phyloP scores from a whole-genome alignment of 2,113 vertebrate species.

The Holacanthus passer region DNA sequence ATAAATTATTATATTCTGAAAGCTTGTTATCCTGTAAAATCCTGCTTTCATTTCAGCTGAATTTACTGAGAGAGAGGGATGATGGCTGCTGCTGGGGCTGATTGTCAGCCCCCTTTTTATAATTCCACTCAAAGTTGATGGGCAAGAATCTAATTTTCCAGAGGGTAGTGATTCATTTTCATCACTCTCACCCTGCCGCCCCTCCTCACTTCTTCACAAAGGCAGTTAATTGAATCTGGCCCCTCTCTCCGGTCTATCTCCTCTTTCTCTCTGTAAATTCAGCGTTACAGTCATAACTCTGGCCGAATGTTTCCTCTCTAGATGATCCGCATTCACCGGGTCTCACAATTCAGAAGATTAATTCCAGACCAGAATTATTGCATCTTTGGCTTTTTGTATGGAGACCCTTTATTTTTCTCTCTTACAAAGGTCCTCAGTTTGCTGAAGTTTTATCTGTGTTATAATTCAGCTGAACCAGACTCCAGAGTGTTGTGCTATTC shows the following conservation, averaged over 20 bases:
- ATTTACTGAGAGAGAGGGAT: conserved; percentile 13
- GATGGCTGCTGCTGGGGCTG: conserved; percentile 6
- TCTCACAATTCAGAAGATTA: conserved; percentile 47
- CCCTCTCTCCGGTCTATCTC: conserved; percentile 42
- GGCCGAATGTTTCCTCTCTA: conserved; percentile 57
- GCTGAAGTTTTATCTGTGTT: conserved; percentile 41
- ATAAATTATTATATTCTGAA: not conserved
- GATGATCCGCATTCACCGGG: conserved; percentile 43
- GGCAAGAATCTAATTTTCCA: conserved; percentile 75
- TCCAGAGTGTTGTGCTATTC: conserved; percentile 18
- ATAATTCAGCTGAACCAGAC: conserved; percentile 45
- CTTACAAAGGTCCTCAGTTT: conserved; percentile 23
- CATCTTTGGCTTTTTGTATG: conserved; percentile 52
- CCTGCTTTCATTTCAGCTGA: not conserved
- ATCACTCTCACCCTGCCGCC: conserved; percentile 57
- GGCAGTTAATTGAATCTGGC: conserved; percentile 73
- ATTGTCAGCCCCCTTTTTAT: conserved; percentile 36
- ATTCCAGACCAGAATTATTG: conserved; percentile 58
- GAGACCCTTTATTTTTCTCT: conserved; percentile 19
- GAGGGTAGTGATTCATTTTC: conserved; percentile 73
- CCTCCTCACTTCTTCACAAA: conserved; percentile 67
- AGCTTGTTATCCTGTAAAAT: conserved; percentile 22
- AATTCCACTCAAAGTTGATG: conserved; percentile 62
- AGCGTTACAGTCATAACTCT: conserved; percentile 58
- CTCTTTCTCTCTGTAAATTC: conserved; percentile 45